Evolutionary conservation across 1,140 invertebrate genomes (phyloP).

Genomic region (Galleria mellonella): DNA sequence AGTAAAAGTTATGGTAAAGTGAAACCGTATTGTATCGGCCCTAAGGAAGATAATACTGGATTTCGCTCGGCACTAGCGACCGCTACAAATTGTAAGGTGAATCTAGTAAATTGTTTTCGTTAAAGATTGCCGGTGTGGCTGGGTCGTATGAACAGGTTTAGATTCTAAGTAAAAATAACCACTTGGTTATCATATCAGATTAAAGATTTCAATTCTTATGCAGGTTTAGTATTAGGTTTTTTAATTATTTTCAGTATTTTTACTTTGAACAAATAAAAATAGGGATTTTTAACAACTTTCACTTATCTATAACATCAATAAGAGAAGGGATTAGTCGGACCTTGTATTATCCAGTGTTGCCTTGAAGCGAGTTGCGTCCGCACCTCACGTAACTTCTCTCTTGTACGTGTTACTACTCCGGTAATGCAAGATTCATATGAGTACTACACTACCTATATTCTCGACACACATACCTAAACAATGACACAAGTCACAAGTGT

Average conservation of each 20-base stretch:
- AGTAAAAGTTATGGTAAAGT: conserved; percentile 52
- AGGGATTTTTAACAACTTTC: conserved; percentile 38
- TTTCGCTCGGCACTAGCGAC: background rate
- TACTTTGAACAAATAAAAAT: conserved; percentile 5
- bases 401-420: background rate
- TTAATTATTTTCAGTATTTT: too few relatives aligned
- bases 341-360: conserved; percentile 46
- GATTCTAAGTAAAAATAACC: too few relatives aligned
- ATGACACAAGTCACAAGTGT: background rate
- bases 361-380: conserved; percentile 39
- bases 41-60: background rate
- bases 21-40: conserved; percentile 18
- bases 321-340: conserved; percentile 56
- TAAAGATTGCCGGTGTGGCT: too few relatives aligned
- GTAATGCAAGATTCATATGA: background rate
- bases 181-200: too few relatives aligned
- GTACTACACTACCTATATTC: conserved; percentile 11
- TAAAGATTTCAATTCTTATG: too few relatives aligned
- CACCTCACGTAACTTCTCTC: conserved; percentile 5
- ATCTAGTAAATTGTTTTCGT: too few relatives aligned
- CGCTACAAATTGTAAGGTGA: background rate
- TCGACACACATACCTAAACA: conserved; percentile 17
- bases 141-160: background rate
- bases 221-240: too few relatives aligned
- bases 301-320: conserved; percentile 35